Base-by-base conservation (phyloP, 1,140 invertebrate species). In the Drosophila carrolli region DNA sequence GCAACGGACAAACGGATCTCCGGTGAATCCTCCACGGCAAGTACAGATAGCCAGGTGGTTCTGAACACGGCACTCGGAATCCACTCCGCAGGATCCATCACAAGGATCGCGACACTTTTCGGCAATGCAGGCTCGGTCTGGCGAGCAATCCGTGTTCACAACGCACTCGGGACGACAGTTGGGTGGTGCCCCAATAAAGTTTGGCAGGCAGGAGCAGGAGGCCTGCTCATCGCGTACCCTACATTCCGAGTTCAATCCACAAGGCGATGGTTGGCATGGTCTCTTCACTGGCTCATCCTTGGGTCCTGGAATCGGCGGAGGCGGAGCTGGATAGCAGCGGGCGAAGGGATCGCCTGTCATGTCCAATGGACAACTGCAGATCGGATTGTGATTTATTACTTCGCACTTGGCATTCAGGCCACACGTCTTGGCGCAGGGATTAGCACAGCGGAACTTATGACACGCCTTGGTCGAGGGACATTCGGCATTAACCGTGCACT, bases 61-160 rank as follows among this genome's bases (percentile, higher is more conserved):
- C 44, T 95, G 95, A 5, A 97, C 96, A 62, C 95, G 93, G 75
- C 97, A 97, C 61, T 95, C 94, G 2, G 96, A 96, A 57, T 95
- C 95, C 10, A 95, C 92, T 40, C 96, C 96, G 92, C 97, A 97
- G 1, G 96, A 96, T 50, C 96, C 96, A 14, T 95, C 94, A 81
- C 96, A 97, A 11, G 96, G 96, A 93, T 97, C 95, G 59, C 93
- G 94, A 79, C 96, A 97, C 91, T 96, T 96, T 71, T 96, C 95
- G 62, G 95, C 95, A 47, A 97, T 94, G 82, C 96, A 97, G 2
- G 96, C 96, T 71, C 94, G 94, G 81, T 95, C 95, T 19, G 95
- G 95, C n/a, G 95, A 94, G 90, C 96, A 98, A 76, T 97, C 96
- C 0, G 96, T 95, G 84, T 97, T 95, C 0, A 96, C 95, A 13